Base-by-base conservation (phyloP, 2,113 vertebrate species). In the Chamaea fasciata region DNA sequence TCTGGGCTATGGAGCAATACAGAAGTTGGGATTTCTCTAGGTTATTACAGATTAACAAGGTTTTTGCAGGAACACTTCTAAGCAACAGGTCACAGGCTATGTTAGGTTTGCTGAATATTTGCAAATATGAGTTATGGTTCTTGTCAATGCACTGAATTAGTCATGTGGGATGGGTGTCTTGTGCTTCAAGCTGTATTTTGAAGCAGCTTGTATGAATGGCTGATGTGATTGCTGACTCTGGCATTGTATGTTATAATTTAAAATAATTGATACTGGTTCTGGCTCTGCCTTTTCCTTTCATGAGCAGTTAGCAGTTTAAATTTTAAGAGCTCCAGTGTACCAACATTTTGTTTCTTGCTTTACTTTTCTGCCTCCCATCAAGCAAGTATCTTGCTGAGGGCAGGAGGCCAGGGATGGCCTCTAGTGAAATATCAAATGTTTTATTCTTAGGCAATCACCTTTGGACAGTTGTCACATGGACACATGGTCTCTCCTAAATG, bases 201-300 rank as follows among this genome's bases (percentile, higher is more conserved):
- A 89, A 93, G 83, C 83, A 95, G 63, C 41, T 94, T 7, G 27
- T 74, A 77, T 3, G 22, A 79, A 80, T 53, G 68, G 80, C 46
- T 89, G 95, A 30, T 87, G n/a, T 82, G 88, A 73, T 68, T 89
- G 41, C 35, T 84, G 56, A 67, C 47, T 68, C 67, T 87, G 70
- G 26, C 14, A 27, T 20, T 60, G 67, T 27, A 78, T 39, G 77
- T 60, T 79, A 37, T 69, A 76, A 89, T 96, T 94, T 96, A 89
- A 95, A 93, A 83, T 88, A 84, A 91, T 44, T 84, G 52, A 81
- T 86, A 39, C 24, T 81, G 39, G 27, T 90, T 91, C 93, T 94
- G 90, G 23, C 50, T 44, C 20, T 57, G 73, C 15, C 23, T 73
- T 59, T 77, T 87, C 30, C 24, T 39, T 91, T 62, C 30, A 56